Base-by-base conservation (phyloP, 2,113 vertebrate genomes). In the Ardeotis arabs region DNA sequence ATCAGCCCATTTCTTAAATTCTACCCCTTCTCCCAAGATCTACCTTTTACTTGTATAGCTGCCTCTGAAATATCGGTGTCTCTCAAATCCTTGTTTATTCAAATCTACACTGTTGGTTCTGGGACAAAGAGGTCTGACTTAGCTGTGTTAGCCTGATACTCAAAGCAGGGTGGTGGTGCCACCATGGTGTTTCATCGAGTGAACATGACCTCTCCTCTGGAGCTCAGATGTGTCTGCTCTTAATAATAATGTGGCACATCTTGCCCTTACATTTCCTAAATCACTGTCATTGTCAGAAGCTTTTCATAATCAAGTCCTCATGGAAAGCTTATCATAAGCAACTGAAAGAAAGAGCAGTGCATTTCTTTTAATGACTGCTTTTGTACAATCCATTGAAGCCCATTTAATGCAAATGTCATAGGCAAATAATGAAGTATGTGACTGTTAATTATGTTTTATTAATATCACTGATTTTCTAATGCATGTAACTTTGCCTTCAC, bases 121-220 rank as follows among this genome's bases (percentile, higher is more conserved):
- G 80, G 55, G 68, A 14, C 47, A 33, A 55, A 41, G 73, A 33
- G 59, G 19, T 31, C 53, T 67, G 49, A 39, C 45, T 47, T 17
- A n/a, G 39, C 49, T 15, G 22, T 12, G 12, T n/a, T 52, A 18
- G 13, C 35, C 19, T 1, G 7, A 3, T 7, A 2, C 24, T 58
- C 11, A 10, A 10, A 52, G 47, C n/a, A 74, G 69, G 10, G 41
- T 47, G 14, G 35, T 2, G 4, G 39, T 66, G 58, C 21, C 90
- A 16, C 12, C 10, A 1, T 2, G 7, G 23, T 22, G 35, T 28
- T 82, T 22, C 6, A 1, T 50, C 0, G 0, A 28, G 18, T 10
- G 14, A 33, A 24, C 4, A 22, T 27, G 50, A 45, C 28, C 18
- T 90, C 67, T 69, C n/a, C 17, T 33, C 28, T 72, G 52, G 49